Evolutionary conservation across 2,113 vertebrate species (phyloP).

Genomic region (Chamaetylas fuelleborni): DNA sequence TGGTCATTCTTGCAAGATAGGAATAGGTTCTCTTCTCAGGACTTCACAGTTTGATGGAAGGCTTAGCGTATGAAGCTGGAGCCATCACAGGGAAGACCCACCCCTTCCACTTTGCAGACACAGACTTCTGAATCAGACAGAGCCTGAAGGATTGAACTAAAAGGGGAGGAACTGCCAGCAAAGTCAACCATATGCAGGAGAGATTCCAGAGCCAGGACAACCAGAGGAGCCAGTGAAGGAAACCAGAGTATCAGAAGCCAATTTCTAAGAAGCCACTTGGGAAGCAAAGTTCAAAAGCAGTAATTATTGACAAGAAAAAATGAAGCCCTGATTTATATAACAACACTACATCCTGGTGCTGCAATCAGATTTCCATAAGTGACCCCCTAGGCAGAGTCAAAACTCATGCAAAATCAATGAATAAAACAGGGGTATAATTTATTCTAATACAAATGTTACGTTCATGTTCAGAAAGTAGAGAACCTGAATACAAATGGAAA

Average conservation of each 20-base stretch:
- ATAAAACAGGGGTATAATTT: not conserved
- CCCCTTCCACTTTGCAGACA: not conserved
- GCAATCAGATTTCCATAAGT: not conserved
- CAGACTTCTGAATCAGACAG: not conserved
- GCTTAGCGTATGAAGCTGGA: not conserved
- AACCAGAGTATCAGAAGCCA: not conserved
- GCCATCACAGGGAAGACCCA: not conserved
- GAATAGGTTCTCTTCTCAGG: not conserved
- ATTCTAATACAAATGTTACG: not conserved
- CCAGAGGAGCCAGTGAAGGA: not conserved
- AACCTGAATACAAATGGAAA: not conserved
- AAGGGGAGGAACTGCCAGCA: not conserved
- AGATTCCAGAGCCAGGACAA: not conserved
- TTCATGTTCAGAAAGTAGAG: not conserved
- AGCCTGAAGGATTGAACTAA: not conserved
- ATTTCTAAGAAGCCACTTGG: not conserved
- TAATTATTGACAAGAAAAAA: not conserved
- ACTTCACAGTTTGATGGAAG: not conserved
- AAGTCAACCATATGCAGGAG: not conserved
- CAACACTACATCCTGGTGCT: not conserved
- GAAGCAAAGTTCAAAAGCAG: not conserved
- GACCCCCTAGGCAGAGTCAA: not conserved
- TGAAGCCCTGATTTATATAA: not conserved
- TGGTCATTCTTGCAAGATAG: not conserved
- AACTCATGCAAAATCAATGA: not conserved